phyloP scores from a whole-genome alignment of 1,140 invertebrate genomes.

The Procambarus clarkii region DNA sequence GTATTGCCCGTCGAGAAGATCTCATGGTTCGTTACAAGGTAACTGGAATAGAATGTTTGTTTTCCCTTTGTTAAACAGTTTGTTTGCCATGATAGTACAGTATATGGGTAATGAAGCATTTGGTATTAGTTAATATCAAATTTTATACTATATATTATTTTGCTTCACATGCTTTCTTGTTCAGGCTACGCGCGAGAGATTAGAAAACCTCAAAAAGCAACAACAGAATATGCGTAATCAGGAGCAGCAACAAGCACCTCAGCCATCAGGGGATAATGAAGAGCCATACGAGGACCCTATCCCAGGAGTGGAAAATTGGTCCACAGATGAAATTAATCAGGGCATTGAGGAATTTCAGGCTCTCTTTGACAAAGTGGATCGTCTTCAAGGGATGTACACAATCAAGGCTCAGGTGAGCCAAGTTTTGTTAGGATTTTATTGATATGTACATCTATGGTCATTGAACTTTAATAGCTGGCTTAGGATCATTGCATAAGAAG shows the following conservation, averaged over 20 bases:
- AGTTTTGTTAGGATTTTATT: background rate
- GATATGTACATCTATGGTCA: background rate
- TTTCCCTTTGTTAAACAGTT: background rate
- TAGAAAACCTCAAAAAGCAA: slow-evolving; percentile 68
- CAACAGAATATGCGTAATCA: slow-evolving; percentile 56
- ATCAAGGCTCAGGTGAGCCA: slow-evolving; percentile 51
- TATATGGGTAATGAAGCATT: background rate
- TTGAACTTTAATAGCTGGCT: background rate
- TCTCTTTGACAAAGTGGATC: slow-evolving; percentile 59
- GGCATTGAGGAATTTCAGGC: slow-evolving; percentile 63
- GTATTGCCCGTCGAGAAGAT: slow-evolving; percentile 65
- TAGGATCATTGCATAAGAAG: background rate
- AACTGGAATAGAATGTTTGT: background rate
- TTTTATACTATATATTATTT: too few species aligned
- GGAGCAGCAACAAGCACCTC: slow-evolving; percentile 27
- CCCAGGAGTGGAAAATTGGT: slow-evolving; percentile 63
- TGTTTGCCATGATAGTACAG: background rate
- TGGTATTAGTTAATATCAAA: too few species aligned
- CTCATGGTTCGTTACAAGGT: slow-evolving; percentile 70
- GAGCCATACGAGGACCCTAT: slow-evolving; percentile 51
- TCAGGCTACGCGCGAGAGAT: slow-evolving; percentile 59
- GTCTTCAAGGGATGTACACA: slow-evolving; percentile 40
- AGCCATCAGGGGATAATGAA: background rate
- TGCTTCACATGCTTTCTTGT: background rate
- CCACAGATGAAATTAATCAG: slow-evolving; percentile 29